Base-by-base conservation (phyloP, 2,113 vertebrate species). In the Morphnarchus princeps region DNA sequence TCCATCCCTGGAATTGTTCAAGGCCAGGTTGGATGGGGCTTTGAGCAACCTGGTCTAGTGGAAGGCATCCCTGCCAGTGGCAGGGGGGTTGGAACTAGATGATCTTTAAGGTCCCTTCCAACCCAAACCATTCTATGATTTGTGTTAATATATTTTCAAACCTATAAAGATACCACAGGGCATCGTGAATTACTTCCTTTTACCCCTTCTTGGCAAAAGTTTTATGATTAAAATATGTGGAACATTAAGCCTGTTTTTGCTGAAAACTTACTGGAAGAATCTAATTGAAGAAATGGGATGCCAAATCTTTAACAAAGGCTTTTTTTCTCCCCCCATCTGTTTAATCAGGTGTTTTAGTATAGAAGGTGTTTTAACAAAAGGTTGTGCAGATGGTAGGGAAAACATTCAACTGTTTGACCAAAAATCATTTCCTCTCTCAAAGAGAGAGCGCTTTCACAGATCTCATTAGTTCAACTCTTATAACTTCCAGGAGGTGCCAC, bases 361-460 rank as follows among this genome's bases (percentile, higher is more conserved):
- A 93, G 92, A 88, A 94, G 71, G 93, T 93, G 40, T 57, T 96
- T 83, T 88, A 88, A 96, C 94, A 97, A 97, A 96, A 96, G 96
- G 21, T 90, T 77, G 93, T 95, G 74, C 93, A 95, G 93, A 95
- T 95, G 89, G 95, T n/a, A 82, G 82, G 71, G 82, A 74, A 95
- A 94, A 97, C 82, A 85, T 77, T 95, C 1, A 4, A 82, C 87
- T 93, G 69, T 91, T 93, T 91, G 82, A 96, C 93, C 78, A 77
- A 95, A 96, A 96, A 96, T 81, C 78, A 91, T 91, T 97, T 96
- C 94, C 95, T 97, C 58, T 77, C 78, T 95, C 67, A 50, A 91
- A 95, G 77, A 93, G 87, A n/a, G 83, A 94, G 26, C 3, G 10
- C 80, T 94, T 97, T 81, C 92, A 92, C 78, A 85, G 81, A 36